Evolutionary conservation across 2,113 vertebrate species (phyloP).

Genomic region (Bos javanicus): DNA sequence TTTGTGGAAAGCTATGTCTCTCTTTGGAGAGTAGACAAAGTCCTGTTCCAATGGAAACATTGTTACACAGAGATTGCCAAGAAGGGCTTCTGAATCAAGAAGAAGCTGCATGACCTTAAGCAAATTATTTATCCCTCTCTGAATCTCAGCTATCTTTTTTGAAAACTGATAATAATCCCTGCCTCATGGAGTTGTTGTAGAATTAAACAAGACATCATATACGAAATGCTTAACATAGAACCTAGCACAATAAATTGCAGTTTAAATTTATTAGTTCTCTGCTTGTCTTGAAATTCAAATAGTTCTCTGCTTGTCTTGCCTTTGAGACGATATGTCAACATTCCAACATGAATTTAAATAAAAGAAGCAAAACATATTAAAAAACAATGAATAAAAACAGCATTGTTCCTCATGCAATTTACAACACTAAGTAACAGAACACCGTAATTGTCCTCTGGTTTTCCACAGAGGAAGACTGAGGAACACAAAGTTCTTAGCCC

Average conservation of each 20-base stretch:
- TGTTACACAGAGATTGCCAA: background rate
- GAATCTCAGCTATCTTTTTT: background rate
- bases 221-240: background rate
- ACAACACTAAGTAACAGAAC: background rate
- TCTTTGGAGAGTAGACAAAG: background rate
- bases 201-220: background rate
- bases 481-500: background rate
- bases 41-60: background rate
- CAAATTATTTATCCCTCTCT: background rate
- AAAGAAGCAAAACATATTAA: background rate
- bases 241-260: background rate
- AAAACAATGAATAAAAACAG: background rate
- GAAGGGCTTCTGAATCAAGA: conserved; percentile 1
- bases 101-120: background rate
- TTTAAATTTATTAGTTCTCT: background rate
- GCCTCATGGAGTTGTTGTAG: background rate
- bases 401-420: background rate
- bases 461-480: background rate
- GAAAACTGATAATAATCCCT: background rate
- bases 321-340: background rate
- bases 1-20: conserved; percentile 11
- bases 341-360: background rate
- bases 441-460: background rate
- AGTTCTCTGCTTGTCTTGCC: background rate
- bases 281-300: background rate